Percentiles rank a stretch among this genome's conserved stretches.
Evolutionary conservation across 2,888 invertebrate species (phyloP).

Genomic region (Drosophila phalerata): DNA sequence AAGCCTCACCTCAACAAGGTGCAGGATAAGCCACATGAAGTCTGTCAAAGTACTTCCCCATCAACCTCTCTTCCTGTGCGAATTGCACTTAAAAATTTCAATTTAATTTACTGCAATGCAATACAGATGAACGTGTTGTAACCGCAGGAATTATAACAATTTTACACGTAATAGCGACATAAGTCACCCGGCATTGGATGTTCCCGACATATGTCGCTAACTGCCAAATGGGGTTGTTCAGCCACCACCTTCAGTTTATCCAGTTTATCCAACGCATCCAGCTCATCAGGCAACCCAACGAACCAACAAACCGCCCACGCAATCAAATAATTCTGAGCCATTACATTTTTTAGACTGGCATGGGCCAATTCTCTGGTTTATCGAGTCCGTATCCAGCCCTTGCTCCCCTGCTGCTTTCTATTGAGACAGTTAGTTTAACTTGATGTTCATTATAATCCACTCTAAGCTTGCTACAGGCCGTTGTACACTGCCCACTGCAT

Average conservation of each 20-base stretch:
- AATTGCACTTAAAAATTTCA: constrained; percentile 58
- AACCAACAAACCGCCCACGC: constrained; percentile 81
- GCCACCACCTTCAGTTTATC: constrained; percentile 11
- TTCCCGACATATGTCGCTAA: constrained; percentile 80
- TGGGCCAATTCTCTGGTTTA: constrained; percentile 29
- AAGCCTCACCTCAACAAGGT: constrained; percentile 19
- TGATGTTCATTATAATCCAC: constrained; percentile 81
- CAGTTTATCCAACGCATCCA: constrained; percentile 27
- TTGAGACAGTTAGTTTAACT: constrained; percentile 80
- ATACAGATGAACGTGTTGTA: constrained; percentile 52
- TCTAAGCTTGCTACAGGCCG: constrained; percentile 55
- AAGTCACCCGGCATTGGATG: constrained; percentile 79
- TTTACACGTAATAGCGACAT: constrained; percentile 84
- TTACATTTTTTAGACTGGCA: constrained; percentile 72
- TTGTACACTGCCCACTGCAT: constrained; percentile 40
- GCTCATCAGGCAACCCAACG: constrained; percentile 25
- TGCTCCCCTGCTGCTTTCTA: constrained; percentile 47
- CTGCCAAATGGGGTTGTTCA: constrained; percentile 55
- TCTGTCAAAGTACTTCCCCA: constrained; percentile 4
- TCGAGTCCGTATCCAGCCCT: constrained; percentile 30
- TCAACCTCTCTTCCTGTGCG: not conserved
- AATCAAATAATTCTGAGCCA: constrained; percentile 84
- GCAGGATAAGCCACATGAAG: constrained; percentile 17
- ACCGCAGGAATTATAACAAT: constrained; percentile 84
- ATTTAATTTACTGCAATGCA: constrained; percentile 68